Evolutionary conservation across 2,797 vertebrate species (phyloP).

Genomic region (Leucoraja ocellata): DNA sequence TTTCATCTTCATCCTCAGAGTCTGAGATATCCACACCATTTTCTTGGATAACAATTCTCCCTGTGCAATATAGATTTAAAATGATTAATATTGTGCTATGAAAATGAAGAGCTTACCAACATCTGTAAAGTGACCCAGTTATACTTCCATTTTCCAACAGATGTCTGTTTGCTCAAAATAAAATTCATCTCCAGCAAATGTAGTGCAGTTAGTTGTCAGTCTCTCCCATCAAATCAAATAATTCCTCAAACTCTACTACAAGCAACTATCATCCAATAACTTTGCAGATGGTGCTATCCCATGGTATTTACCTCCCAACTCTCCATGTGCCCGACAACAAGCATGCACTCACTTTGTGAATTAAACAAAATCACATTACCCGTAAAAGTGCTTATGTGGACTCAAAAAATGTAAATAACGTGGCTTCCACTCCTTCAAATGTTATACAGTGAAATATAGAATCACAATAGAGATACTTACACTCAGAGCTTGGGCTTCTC

Average conservation of each 20-base stretch:
- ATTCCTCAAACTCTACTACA: background rate
- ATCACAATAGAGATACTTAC: background rate
- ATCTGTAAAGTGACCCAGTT: background rate
- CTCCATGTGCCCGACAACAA: background rate
- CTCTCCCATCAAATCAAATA: background rate
- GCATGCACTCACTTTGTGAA: background rate
- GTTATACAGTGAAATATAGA: background rate
- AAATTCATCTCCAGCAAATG: background rate
- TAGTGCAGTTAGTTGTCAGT: background rate
- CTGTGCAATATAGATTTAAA: conserved; percentile 53
- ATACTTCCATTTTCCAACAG: too few relatives aligned
- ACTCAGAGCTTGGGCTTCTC: background rate
- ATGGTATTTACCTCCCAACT: background rate
- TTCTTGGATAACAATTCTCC: conserved; percentile 72
- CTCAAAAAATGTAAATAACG: background rate
- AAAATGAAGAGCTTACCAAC: background rate
- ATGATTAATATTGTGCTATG: background rate
- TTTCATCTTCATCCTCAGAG: conserved; percentile 87
- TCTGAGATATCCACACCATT: conserved; percentile 82
- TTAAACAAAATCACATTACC: background rate
- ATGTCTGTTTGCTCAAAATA: background rate
- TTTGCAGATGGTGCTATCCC: background rate
- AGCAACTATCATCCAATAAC: background rate
- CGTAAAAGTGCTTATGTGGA: background rate
- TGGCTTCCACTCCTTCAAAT: background rate